Percentiles rank a stretch among this genome's conserved stretches.
Conservation (phyloP, 2,888 invertebrate species). For the Drosophila tripunctata region DNA sequence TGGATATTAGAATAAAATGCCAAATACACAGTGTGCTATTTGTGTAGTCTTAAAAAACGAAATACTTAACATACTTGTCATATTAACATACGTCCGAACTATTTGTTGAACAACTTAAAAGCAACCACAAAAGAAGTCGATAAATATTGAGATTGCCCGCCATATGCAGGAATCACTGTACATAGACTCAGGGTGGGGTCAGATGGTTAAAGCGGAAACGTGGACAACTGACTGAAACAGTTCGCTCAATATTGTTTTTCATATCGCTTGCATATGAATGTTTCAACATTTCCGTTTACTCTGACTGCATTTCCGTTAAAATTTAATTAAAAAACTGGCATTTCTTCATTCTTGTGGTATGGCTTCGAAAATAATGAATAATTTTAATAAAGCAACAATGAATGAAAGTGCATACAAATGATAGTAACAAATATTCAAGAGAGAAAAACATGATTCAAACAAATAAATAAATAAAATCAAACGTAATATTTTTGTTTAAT, state of each 20-base stretch:
- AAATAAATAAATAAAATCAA: constrained; percentile 29
- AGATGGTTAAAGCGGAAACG: not conserved
- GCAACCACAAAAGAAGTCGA: not conserved
- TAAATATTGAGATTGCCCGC: not conserved
- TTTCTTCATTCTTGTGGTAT: constrained; percentile 42
- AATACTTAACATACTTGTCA: no score
- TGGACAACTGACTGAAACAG: constrained; percentile 3
- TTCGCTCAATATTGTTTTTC: constrained; percentile 4
- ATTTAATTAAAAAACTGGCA: constrained; percentile 80
- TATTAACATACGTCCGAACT: no score
- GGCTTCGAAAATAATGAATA: constrained; percentile 51
- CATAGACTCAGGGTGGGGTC: not conserved
- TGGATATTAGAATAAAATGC: no score
- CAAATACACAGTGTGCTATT: no score
- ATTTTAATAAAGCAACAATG: constrained; percentile 21
- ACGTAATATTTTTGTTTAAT: constrained; percentile 62
- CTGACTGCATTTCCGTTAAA: constrained; percentile 72
- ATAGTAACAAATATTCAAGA: constrained; percentile 23
- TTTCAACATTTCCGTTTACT: constrained; percentile 77
- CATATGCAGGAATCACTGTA: not conserved
- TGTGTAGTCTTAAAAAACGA: no score
- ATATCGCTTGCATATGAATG: constrained; percentile 56
- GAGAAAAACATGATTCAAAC: constrained; percentile 3
- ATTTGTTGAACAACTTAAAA: not conserved
- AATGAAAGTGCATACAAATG: constrained; percentile 14